Conservation (phyloP, 2,888 invertebrate species). For the Epicampocera succincta region DNA sequence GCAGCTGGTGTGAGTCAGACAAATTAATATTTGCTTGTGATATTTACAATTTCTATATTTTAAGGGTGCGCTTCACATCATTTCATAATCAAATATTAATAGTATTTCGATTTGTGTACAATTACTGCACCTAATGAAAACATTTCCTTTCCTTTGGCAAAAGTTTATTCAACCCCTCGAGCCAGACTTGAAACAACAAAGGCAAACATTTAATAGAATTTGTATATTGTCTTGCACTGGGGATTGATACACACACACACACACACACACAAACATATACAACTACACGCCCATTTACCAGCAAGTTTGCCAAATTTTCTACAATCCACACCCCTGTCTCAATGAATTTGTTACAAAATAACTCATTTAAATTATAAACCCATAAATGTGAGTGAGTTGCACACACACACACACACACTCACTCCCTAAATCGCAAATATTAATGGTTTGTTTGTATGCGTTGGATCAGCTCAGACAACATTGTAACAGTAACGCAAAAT, state of each 20-base stretch:
- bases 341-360: constrained; percentile 30
- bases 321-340: constrained; percentile 18
- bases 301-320: constrained; percentile 14
- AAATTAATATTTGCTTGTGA: too few species aligned
- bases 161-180: constrained; percentile 16
- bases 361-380: constrained; percentile 64
- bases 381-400: constrained; percentile 36
- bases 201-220: constrained; percentile 10
- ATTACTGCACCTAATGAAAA: constrained; percentile 52
- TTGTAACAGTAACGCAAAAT: background rate
- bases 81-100: constrained; percentile 25
- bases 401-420: background rate
- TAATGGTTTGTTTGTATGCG: too few species aligned
- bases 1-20: too few species aligned
- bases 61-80: constrained; percentile 1
- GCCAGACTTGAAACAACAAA: constrained; percentile 3
- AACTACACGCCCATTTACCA: background rate
- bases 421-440: background rate
- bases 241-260: background rate
- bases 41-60: background rate
- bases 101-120: constrained; percentile 65
- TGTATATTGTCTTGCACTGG: constrained; percentile 29
- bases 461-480: background rate
- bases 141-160: background rate
- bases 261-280: background rate